Evolutionary conservation across 2,888 invertebrate genomes (phyloP).

Genomic region (Drosophila antonietae): DNA sequence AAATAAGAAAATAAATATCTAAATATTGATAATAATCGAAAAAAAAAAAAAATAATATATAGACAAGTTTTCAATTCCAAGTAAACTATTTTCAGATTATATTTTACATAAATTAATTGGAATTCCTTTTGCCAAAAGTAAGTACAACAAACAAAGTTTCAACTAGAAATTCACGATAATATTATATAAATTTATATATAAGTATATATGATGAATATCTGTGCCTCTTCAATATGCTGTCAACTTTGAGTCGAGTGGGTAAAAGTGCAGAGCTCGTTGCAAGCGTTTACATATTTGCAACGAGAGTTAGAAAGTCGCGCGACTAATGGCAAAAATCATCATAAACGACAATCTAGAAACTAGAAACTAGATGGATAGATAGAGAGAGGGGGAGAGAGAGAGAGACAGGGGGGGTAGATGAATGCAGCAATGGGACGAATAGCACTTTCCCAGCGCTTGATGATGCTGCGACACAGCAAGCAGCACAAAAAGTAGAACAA

Average conservation of each 20-base stretch:
- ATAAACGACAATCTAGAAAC: slow-evolving; percentile 57
- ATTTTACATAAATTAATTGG: not conserved
- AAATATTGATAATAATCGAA: no score
- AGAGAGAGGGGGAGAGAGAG: no score
- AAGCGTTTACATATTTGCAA: slow-evolving; percentile 31
- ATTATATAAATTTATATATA: no score
- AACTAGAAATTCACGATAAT: no score
- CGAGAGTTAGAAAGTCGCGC: slow-evolving; percentile 71
- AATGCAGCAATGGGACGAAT: slow-evolving; percentile 11
- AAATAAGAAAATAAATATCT: no score
- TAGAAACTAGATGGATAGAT: slow-evolving; percentile 32
- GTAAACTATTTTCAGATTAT: not conserved
- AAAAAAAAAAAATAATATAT: not conserved
- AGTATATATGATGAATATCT: not conserved
- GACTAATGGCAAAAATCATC: slow-evolving; percentile 68
- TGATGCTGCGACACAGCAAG: not conserved
- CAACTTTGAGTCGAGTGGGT: not conserved
- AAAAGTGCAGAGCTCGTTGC: slow-evolving; percentile 1
- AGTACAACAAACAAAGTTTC: no score
- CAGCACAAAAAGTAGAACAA: slow-evolving; percentile 66
- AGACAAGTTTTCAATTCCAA: no score
- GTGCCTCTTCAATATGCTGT: no score
- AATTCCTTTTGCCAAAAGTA: no score
- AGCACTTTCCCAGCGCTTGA: slow-evolving; percentile 52
- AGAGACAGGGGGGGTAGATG: slow-evolving; percentile 14